Base-by-base conservation (phyloP, 2,113 vertebrate genomes). In the Cardinalis cardinalis region DNA sequence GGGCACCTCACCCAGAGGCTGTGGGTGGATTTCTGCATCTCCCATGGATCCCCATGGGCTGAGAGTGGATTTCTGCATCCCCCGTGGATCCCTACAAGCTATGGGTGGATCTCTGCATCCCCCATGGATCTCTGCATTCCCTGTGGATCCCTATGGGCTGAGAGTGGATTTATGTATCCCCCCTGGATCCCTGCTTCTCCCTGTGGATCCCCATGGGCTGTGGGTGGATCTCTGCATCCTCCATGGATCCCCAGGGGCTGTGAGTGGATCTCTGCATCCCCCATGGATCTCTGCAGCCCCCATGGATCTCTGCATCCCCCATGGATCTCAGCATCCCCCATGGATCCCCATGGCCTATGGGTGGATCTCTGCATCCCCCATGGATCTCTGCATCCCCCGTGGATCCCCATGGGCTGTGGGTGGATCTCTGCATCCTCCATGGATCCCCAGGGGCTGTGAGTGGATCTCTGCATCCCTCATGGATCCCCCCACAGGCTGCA, bases 1-100 rank as follows among this genome's bases (percentile, higher is more conserved):
- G 29, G 34, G 34, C 34, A 32, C 17, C 13, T 61, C n/a, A 20
- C 9, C 65, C 25, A 2, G 0, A 18, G 46, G 44, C 25, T 48
- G 43, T 15, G 49, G 49, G 49, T 43, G 28, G 36, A 64, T 64
- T 29, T 43, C 29, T 63, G 40, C 40, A 23, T 32, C 17, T 19
- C 41, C 61, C 13, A 0, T 66, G 32, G 44, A 48, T 48, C 64
- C 17, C 32, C 12, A 10, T 2, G 21, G 46, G 46, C 26, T 36
- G 24, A 18, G 46, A 12, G 23, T 48, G 58, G 58, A 63, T 68
- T 26, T 38, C 10, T 49, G 46, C 18, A 36, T 49, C 43, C 44
- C 32, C 44, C 2, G 1, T n/a, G n/a, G 32, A 34, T 64, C 20
- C 29, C 23, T 21, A 9, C 0, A 6, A 38, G 31, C 31, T n/a